Percentiles rank a stretch among this genome's conserved stretches.
Conservation (phyloP, 2,113 vertebrate genomes). For the Catharus minimus region DNA sequence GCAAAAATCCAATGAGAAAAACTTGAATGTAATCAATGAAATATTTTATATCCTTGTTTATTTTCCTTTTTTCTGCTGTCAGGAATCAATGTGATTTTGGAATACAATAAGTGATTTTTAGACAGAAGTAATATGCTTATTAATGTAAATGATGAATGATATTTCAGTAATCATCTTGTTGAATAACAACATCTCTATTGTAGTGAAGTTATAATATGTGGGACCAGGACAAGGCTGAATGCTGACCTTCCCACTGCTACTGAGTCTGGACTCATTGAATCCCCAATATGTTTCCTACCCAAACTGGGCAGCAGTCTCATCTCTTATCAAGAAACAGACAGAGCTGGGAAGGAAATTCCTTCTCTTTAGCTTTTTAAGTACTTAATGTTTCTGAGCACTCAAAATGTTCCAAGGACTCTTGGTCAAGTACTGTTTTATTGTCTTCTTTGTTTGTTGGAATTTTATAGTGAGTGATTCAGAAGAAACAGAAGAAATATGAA, state of each 20-base stretch:
- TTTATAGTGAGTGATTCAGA: background rate
- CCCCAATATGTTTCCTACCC: rapidly evolving
- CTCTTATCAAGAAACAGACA: background rate
- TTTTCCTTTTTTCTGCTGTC: background rate
- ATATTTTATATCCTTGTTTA: background rate
- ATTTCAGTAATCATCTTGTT: background rate
- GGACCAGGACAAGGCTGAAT: background rate
- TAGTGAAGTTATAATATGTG: rapidly evolving
- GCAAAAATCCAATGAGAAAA: background rate
- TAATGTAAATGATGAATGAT: background rate
- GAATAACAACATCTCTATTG: background rate
- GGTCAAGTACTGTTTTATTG: background rate
- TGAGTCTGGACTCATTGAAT: rapidly evolving
- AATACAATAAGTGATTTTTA: background rate
- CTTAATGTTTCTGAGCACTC: background rate
- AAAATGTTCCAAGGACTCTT: background rate
- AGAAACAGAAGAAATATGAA: background rate
- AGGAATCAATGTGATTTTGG: background rate
- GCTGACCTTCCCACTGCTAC: background rate
- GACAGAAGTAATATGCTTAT: background rate
- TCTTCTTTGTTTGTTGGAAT: background rate
- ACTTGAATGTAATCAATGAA: background rate
- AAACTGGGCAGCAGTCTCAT: rapidly evolving
- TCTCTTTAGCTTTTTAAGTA: background rate
- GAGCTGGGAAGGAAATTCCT: rapidly evolving